Base-by-base conservation (phyloP, 1,140 invertebrate genomes). In the Caenorhabditis remanei region DNA sequence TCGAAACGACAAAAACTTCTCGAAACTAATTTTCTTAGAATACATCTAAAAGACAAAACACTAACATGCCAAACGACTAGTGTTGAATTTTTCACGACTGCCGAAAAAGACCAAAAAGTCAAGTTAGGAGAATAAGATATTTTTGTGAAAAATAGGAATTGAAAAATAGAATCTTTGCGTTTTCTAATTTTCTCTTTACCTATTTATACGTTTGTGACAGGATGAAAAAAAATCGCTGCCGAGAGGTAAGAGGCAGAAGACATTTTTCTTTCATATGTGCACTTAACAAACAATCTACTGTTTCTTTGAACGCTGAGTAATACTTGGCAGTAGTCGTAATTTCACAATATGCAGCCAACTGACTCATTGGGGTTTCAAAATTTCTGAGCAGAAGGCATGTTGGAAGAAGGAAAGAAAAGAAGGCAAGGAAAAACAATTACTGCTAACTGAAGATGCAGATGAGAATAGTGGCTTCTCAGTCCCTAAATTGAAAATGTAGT, bases 221-320 rank as follows among this genome's bases (percentile, higher is more conserved):
- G 61, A 40, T 19, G n/a, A 16, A n/a, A 32, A 63, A 40, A 63
- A 63, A 63, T 63, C 11, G 24, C 24, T 63, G 24, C 5, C 24
- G 16, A 40, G 11, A 13, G 21, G 40, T 7, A 46, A 41, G n/a
- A 79, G 43, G 5, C 13, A 79, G 46, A 67, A 48, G 32, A 8
- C 71, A 79, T 16, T 43, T 24, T 79, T 71, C n/a, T 79, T 50
- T 50, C 43, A 79, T 79, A 53, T 79, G n/a, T 79, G 71, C 71
- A 19, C 43, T 79, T 46, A 50, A 46, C n/a, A 79, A 79, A 79
- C 71, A 79, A 14, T 21, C 46, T 79, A 50, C 46, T 79, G 46
- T 79, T 79, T 79, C 21, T 24, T 79, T n/a, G 5, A 46, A 46
- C 46, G n/a, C 71, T 79, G 71, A 79, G 46, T 79, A 79, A 79